Base-by-base conservation (phyloP, 2,113 vertebrate genomes). In the Lanius ludovicianus region DNA sequence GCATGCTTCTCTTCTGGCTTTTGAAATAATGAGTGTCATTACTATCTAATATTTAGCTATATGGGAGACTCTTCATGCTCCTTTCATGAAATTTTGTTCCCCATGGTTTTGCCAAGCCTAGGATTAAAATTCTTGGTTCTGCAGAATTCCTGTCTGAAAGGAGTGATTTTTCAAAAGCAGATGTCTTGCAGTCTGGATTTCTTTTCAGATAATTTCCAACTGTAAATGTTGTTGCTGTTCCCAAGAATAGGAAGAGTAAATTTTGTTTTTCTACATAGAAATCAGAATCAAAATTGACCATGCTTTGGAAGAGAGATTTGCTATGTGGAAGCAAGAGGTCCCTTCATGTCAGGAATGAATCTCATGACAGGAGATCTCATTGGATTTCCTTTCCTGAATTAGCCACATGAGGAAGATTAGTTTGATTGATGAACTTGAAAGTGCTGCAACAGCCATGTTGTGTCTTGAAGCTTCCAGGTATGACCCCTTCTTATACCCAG, bases 271-370 rank as follows among this genome's bases (percentile, higher is more conserved):
- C 37, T 19, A 44, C 4, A 6, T 1, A 35, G 42, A 62, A 65
- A 67, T 41, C 30, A 63, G 12, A 91, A 64, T 52, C 2, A 56
- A 83, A 52, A 64, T 69, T n/a, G 35, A 41, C 19, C 5, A 27
- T 23, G 8, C 12, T 82, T 75, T 81, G 27, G 35, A 79, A 18
- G 6, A 68, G 30, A 76, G 10, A 20, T 68, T 21, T 35, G 5
- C 41, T 33, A 31, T 3, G 1, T 50, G 31, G 55, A 78, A 84
- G 11, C 0, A 4, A 50, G 3, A 7, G 4, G 17, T 7, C 8
- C 8, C 13, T 44, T 71, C 0, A 1, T 47, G 16, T 60, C 27
- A 64, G 10, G 21, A 24, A 44, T 47, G 8, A 9, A 33, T 78
- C 11, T 85, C 30, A 21, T 56, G n/a, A n/a, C n/a, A n/a, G n/a